phyloP scores from a whole-genome alignment of 2,888 invertebrate genomes.

The Xestia sexstrigata region DNA sequence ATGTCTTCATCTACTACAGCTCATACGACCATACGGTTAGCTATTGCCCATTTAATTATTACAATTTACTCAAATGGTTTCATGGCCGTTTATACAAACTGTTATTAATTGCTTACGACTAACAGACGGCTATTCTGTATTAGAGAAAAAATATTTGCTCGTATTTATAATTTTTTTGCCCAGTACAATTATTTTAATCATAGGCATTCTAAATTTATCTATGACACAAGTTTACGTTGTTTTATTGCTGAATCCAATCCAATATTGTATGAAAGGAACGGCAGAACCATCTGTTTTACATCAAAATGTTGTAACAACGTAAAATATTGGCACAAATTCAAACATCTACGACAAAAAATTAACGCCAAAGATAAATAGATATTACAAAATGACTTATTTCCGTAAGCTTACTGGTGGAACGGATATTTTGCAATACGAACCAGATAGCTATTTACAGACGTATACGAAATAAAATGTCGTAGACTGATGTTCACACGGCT shows the following conservation, averaged over 20 bases:
- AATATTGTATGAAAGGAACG: constrained; percentile 27
- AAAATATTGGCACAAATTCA: constrained; percentile 74
- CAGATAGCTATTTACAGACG: constrained; percentile 47
- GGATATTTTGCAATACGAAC: constrained; percentile 65
- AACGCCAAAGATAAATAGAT: constrained; percentile 53
- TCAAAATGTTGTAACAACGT: constrained; percentile 53
- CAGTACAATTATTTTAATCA: constrained; percentile 35
- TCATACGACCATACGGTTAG: constrained; percentile 38
- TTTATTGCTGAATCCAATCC: constrained; percentile 19
- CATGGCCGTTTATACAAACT: constrained; percentile 60
- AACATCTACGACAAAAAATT: constrained; percentile 68
- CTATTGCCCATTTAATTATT: constrained; percentile 48
- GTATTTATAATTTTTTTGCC: constrained; percentile 43
- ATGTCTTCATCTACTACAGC: constrained; percentile 46
- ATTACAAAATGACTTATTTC: constrained; percentile 66
- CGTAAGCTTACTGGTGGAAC: constrained; percentile 61
- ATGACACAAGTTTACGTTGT: constrained; percentile 37
- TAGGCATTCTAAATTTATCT: constrained; percentile 46
- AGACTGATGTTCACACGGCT: constrained; percentile 57
- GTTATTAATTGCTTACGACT: constrained; percentile 47
- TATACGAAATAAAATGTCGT: constrained; percentile 51
- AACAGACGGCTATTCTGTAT: constrained; percentile 31
- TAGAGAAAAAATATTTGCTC: constrained; percentile 48
- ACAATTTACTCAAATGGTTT: constrained; percentile 58
- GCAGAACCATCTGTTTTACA: constrained; percentile 43